These are phyloP conservation scores for Biston stratarius DNA, from an alignment of 2,888 invertebrate genomes.

Conservation along the genomic window DNA sequence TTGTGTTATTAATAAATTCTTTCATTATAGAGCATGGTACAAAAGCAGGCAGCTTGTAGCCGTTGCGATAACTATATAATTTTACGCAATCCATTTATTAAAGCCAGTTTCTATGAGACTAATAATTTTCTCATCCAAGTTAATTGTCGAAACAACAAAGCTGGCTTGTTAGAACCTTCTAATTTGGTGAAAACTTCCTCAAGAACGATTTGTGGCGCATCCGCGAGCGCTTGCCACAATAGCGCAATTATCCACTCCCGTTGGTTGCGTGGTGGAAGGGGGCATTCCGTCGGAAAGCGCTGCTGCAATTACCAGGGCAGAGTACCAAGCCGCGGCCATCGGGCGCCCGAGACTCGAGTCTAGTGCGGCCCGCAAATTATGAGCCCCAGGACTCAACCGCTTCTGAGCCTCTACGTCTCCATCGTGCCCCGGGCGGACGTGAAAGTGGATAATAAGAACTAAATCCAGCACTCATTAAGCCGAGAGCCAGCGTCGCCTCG, in stretches of 20 bases:
- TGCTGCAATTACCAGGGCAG: conserved; percentile 79
- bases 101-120: conserved; percentile 63
- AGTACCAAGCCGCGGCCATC: conserved; percentile 75
- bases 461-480: conserved; percentile 83
- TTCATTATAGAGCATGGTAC: conserved; percentile 36
- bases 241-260: conserved; percentile 81
- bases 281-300: conserved; percentile 59
- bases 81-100: conserved; percentile 53
- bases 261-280: conserved; percentile 71
- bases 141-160: conserved; percentile 77
- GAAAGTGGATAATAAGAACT: conserved; percentile 85
- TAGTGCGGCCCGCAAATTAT: conserved; percentile 74
- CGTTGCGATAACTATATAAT: conserved; percentile 29
- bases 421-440: conserved; percentile 76
- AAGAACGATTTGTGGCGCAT: conserved; percentile 70
- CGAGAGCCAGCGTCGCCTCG: conserved; percentile 75
- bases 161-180: conserved; percentile 68
- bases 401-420: conserved; percentile 74
- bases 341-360: conserved; percentile 50
- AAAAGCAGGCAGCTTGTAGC: conserved; percentile 42
- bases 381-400: conserved; percentile 64
- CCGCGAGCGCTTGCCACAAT: conserved; percentile 72
- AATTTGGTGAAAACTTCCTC: conserved; percentile 71
- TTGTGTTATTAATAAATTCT: conserved; percentile 33
- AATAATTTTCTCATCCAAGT: conserved; percentile 74